Conservation (phyloP, 2,113 vertebrate genomes). For the Boulengeromyrus knoepffleri region DNA sequence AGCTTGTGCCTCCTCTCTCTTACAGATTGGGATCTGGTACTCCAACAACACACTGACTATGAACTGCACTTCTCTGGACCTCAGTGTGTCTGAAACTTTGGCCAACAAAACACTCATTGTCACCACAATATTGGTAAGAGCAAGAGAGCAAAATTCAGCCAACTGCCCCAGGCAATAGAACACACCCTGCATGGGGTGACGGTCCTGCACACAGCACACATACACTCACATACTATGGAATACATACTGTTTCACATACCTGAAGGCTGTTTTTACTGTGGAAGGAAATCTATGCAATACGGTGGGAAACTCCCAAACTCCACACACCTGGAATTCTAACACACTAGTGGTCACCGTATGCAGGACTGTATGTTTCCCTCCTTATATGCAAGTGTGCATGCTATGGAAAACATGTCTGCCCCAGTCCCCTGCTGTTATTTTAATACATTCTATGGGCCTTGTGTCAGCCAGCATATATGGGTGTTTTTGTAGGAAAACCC, state of each 20-base stretch:
- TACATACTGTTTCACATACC: neutral
- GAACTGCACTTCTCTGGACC: slow-evolving; percentile 76
- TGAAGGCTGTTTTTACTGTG: neutral
- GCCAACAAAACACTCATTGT: slow-evolving; percentile 82
- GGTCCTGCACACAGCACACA: neutral
- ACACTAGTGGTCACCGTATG: neutral
- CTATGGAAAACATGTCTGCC: neutral
- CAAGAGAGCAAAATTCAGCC: neutral
- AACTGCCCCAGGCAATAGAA: neutral
- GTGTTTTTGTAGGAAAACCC: slow-evolving; percentile 71
- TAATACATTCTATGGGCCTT: neutral
- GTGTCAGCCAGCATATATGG: neutral
- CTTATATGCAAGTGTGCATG: neutral
- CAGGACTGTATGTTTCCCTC: neutral
- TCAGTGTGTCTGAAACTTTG: slow-evolving; percentile 73
- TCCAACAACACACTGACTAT: slow-evolving; percentile 81
- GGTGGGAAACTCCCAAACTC: neutral
- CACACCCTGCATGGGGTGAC: neutral
- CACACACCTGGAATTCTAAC: neutral
- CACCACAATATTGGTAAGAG: slow-evolving; percentile 81
- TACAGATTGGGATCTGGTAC: slow-evolving; percentile 79
- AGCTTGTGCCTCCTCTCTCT: neutral
- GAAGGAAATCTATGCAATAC: neutral
- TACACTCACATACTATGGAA: neutral
- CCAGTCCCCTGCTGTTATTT: neutral